Conservation (phyloP, 2,113 vertebrate species). For the Nicator chloris region DNA sequence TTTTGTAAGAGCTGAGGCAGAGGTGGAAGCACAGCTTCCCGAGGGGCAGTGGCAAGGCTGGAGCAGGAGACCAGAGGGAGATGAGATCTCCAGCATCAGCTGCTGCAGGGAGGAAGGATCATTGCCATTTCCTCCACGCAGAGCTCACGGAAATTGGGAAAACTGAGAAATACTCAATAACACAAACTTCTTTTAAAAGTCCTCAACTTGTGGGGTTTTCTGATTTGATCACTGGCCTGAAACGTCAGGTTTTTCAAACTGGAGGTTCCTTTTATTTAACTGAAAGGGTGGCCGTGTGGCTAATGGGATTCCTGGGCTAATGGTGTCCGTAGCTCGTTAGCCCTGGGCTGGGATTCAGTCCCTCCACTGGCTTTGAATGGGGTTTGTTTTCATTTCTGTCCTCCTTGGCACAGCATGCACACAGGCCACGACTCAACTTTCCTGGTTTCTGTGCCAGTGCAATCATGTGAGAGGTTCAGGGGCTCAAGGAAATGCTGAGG, state of each 20-base stretch:
- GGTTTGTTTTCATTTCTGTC: neutral
- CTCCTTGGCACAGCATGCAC: neutral
- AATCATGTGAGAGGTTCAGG: neutral
- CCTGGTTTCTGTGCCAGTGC: neutral
- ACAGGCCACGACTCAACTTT: constrained; percentile 18
- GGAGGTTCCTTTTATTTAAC: neutral
- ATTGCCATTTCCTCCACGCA: neutral
- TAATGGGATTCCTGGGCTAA: neutral
- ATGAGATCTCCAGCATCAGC: neutral
- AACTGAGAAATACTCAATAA: neutral
- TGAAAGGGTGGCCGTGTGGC: neutral
- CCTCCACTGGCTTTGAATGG: neutral
- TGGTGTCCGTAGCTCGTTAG: neutral
- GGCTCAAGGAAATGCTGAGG: neutral
- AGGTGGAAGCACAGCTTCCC: neutral
- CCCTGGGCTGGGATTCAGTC: neutral
- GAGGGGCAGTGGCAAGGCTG: neutral
- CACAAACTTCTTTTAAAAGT: neutral
- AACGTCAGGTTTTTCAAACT: neutral
- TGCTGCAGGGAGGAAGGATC: neutral
- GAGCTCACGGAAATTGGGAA: neutral
- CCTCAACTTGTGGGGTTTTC: neutral
- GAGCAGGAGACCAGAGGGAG: neutral
- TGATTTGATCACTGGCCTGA: neutral
- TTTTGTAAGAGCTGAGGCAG: neutral